A percentile compares a stretch with the other conserved stretches of the same genome.
These are phyloP conservation scores for Trissolcus japonicus DNA, from an alignment of 2,888 invertebrate genomes.

Conservation along the genomic window DNA sequence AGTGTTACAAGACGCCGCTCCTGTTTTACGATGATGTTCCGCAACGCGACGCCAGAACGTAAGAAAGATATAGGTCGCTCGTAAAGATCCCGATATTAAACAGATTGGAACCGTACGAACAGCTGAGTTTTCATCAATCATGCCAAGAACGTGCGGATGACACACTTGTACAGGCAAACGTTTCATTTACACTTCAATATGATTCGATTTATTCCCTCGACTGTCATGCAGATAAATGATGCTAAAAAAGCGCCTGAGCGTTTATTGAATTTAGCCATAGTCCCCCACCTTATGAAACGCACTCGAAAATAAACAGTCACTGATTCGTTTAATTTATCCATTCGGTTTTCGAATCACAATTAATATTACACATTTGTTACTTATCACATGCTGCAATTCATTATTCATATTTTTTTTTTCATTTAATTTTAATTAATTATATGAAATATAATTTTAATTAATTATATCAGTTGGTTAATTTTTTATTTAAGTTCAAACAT, in stretches of 20 bases:
- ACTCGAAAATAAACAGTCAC: background rate
- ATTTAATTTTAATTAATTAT: no score
- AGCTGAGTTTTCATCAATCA: constrained; percentile 1
- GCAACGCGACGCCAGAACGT: constrained; percentile 5
- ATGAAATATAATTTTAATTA: no score
- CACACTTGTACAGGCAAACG: background rate
- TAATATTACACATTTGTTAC: no score
- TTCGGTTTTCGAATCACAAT: no score
- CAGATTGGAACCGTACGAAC: constrained; percentile 4
- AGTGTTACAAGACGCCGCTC: constrained; percentile 17
- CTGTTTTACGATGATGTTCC: constrained; percentile 24
- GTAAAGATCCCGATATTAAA: constrained; percentile 7
- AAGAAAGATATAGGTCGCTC: constrained; percentile 11
- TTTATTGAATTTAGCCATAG: background rate
- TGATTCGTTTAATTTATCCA: background rate
- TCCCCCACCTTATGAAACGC: background rate
- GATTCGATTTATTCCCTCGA: constrained; percentile 1
- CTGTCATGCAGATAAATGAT: background rate
- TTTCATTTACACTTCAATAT: constrained; percentile 7
- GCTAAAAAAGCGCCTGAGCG: background rate
- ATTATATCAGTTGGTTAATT: no score
- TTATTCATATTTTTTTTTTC: no score
- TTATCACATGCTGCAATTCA: no score
- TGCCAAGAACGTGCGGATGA: background rate
- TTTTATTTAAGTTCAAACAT: no score